A percentile compares a stretch with the other conserved stretches of the same genome.
Evolutionary conservation across 2,797 vertebrate genomes (phyloP).

Genomic region (Pipistrellus pipistrellus): DNA sequence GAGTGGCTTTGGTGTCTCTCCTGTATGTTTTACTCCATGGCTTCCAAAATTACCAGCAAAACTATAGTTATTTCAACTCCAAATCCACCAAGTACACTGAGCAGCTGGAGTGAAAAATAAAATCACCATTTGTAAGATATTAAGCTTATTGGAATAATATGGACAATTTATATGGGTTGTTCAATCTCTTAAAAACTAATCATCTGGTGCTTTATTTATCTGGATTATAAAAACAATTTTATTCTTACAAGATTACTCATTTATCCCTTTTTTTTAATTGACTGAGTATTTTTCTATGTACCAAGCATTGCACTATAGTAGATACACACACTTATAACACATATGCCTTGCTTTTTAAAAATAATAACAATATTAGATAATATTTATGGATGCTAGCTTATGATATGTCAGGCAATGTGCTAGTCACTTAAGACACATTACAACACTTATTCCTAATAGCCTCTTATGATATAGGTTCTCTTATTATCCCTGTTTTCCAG

Average conservation of each 20-base stretch:
- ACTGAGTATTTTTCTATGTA: background rate
- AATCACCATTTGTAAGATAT: background rate
- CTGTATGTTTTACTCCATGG: background rate
- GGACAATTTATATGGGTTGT: background rate
- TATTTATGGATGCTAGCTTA: conserved; percentile 19
- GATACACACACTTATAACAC: background rate
- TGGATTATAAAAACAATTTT: background rate
- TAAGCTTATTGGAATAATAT: background rate
- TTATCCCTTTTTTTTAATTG: background rate
- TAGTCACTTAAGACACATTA: background rate
- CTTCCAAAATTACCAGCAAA: conserved; percentile 7
- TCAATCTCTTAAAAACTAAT: background rate
- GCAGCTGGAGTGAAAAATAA: background rate
- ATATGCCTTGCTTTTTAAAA: background rate
- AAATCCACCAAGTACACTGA: background rate
- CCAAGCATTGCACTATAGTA: background rate
- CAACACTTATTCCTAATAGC: background rate
- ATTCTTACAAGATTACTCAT: background rate
- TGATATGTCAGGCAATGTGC: background rate
- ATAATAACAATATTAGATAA: background rate
- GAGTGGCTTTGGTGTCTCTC: background rate
- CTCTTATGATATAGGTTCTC: background rate
- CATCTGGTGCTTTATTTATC: background rate
- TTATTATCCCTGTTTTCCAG: background rate
- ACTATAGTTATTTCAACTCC: background rate